Percentiles rank a stretch among this genome's conserved stretches.
phyloP scores from a whole-genome alignment of 2,797 vertebrate genomes.

The Lacerta bilineata region DNA sequence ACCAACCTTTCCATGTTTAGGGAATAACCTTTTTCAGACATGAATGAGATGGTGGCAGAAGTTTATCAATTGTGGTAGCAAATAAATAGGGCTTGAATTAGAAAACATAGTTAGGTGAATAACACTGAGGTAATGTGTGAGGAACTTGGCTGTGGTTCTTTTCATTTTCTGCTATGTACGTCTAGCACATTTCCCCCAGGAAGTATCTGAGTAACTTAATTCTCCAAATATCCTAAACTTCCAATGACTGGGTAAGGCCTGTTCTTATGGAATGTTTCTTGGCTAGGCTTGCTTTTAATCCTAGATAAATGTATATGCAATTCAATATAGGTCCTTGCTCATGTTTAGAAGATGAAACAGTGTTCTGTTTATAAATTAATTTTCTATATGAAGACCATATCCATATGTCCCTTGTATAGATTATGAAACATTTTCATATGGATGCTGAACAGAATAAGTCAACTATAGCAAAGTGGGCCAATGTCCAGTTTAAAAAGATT shows the following conservation, averaged over 20 bases:
- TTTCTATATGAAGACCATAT: not conserved
- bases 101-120: not conserved
- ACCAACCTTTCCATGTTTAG: not conserved
- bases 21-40: not conserved
- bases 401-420: not conserved
- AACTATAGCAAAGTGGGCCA: not conserved
- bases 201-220: constrained; percentile 2
- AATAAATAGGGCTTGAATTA: not conserved
- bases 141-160: not conserved
- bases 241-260: not conserved
- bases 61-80: not conserved
- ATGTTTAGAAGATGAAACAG: not conserved
- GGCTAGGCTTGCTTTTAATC: not conserved
- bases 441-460: not conserved
- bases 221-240: not conserved
- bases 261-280: constrained; percentile 6
- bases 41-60: not conserved
- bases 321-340: not conserved
- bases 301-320: not conserved
- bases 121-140: not conserved
- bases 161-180: not conserved
- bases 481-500: not conserved
- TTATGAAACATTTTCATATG: not conserved
- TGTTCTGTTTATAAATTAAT: not conserved
- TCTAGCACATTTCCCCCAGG: not conserved